Base-by-base conservation (phyloP, 2,113 vertebrate species). In the Gobius niger region DNA sequence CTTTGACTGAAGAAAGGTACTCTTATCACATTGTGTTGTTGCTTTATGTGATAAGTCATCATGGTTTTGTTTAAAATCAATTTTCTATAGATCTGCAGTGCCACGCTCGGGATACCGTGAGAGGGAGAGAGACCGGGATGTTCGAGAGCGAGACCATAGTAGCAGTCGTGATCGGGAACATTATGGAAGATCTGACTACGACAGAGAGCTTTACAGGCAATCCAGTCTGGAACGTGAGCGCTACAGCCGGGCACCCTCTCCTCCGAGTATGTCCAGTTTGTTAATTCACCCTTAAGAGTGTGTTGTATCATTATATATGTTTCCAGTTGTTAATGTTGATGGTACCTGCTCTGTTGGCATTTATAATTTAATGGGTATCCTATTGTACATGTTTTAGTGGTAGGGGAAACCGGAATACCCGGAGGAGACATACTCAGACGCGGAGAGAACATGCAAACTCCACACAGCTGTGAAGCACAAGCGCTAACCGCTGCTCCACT, bases 171-270 rank as follows among this genome's bases (percentile, higher is more conserved):
- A 94, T 53, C 72, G 82, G 73, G 98, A 98, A 4, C 91, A 93
- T 81, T 95, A 94, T 19, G 94, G 93, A 66, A 94, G 95, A 67
- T 88, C 95, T 24, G 91, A 91, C n/a, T 96, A 94, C 66, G 96
- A 98, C 44, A 93, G 97, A 76, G 90, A 93, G 2, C 88, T 93
- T 0, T 98, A 95, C 52, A 96, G 98, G 59, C 91, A 96, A 18
- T 85, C 62, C 6, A 46, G 62, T 54, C 78, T 63, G 46, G 96
- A 99, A n/a, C 90, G 96, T 16, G 98, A 99, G 56, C 95, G 95
- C 0, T 98, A 95, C 46, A 91, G 96, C 64, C 94, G 94, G 19
- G 91, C 93, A 7, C 89, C 94, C 18, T 91, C 95, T 41, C 90
- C 94, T 70, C 98, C 95, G 82, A 89, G 93, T 90, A 95, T 89